Evolutionary conservation across 2,888 invertebrate species (phyloP), one percentile per base, ranked within the genome.

Genomic region (Reticulitermes lucifugus): DNA sequence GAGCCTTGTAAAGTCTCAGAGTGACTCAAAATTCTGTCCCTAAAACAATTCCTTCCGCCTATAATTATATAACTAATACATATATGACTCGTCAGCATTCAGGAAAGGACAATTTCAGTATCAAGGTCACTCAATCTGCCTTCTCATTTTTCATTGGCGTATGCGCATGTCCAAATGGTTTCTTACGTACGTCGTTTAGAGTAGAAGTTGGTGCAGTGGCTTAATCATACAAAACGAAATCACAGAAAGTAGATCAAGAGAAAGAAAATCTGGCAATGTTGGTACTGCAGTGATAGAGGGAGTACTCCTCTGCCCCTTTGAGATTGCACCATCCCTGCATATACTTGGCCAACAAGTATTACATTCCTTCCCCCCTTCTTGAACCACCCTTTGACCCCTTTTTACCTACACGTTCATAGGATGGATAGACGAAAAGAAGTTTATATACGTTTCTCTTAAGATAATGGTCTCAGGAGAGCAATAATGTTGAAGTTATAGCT

Each of bases 361-460:
- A 73, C 73, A 41, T 73, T 35, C 41, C 41, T 73, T 73, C 73
- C 5, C 4, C 41, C 73, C 14, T 73, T 41, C 22, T 73, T n/a
- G 3, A 29, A 21, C 18, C 35, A 41, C 41, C 12, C 73, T 41
- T 35, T 35, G 35, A 10, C 7, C 41, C 41, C 14, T 18, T 73
- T 73, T 73, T 73, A 73, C 73, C 41, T 6, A 73, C 10, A 73
- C 73, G 73, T 73, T 41, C 73, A 29, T 41, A 41, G 73, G 73
- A 41, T 41, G 73, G 41, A 35, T 73, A 73, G 29, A 73, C 41
- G 73, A 51, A 79, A 55, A 55, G 41, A 80, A 55, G 60, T 55
- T 80, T 80, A 80, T 80, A 60, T 60, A 35, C 80, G 80, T 80
- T 80, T 80, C 80, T 46, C 60, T 80, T 80, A 80, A 80, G 55